phyloP scores from a whole-genome alignment of 2,888 invertebrate genomes.

The Lasioglossum morio region DNA sequence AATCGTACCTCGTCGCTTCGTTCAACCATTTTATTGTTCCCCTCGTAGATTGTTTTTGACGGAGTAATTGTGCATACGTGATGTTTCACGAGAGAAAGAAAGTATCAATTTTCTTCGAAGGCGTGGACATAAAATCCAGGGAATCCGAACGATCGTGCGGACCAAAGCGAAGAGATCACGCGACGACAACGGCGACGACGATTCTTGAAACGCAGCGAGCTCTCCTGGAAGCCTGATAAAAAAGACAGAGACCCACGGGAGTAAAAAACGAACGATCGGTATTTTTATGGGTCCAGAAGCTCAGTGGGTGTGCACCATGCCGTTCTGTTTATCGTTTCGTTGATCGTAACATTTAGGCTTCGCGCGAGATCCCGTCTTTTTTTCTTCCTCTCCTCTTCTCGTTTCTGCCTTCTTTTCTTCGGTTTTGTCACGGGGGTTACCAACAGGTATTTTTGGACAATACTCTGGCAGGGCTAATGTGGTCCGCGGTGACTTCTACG shows the following conservation, averaged over 20 bases:
- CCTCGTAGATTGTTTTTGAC: not conserved
- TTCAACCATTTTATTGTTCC: not conserved
- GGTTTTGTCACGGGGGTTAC: slow-evolving; percentile 28
- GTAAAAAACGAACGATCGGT: slow-evolving; percentile 50
- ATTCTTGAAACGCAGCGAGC: slow-evolving; percentile 23
- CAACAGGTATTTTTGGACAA: slow-evolving; percentile 46
- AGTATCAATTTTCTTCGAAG: not conserved
- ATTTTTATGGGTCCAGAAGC: slow-evolving; percentile 56
- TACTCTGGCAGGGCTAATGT: slow-evolving; percentile 5
- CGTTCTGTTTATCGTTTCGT: slow-evolving; percentile 51
- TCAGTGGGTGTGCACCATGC: slow-evolving; percentile 39
- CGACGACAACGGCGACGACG: slow-evolving; percentile 20
- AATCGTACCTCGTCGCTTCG: not conserved
- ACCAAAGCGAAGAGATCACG: slow-evolving; percentile 21
- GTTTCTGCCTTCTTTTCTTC: slow-evolving; percentile 12
- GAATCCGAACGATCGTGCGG: slow-evolving; percentile 1
- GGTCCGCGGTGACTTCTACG: not conserved
- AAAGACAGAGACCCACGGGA: slow-evolving; percentile 35
- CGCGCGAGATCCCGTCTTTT: slow-evolving; percentile 20
- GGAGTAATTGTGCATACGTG: not conserved
- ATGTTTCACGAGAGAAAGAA: not conserved
- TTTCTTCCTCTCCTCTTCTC: no score
- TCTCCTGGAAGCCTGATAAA: slow-evolving; percentile 38
- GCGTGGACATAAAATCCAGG: not conserved
- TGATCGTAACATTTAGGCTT: slow-evolving; percentile 47